phyloP scores from a whole-genome alignment of 1,140 invertebrate genomes.

The Spodoptera litura region DNA sequence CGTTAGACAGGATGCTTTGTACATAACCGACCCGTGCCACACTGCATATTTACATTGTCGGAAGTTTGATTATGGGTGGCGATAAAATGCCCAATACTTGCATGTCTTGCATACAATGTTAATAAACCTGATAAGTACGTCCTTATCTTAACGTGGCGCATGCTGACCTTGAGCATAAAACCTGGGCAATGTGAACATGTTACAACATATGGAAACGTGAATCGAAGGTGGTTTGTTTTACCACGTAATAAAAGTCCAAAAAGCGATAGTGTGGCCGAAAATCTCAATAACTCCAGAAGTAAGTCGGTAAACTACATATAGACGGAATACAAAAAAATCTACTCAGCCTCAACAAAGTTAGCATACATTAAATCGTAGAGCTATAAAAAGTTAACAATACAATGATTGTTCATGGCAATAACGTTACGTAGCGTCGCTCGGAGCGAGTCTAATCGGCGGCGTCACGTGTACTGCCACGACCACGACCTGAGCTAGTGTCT shows the following conservation, averaged over 20 bases:
- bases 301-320: too few relatives aligned
- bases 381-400: slow-evolving; percentile 15
- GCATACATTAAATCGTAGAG: neutral
- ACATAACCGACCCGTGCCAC: slow-evolving; percentile 6
- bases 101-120: too few relatives aligned
- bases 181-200: too few relatives aligned
- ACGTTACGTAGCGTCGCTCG: neutral
- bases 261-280: too few relatives aligned
- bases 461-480: slow-evolving; percentile 8
- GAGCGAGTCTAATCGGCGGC: neutral
- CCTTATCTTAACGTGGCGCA: too few relatives aligned
- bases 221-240: too few relatives aligned
- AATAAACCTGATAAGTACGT: too few relatives aligned
- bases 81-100: neutral
- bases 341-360: neutral
- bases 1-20: slow-evolving; percentile 3
- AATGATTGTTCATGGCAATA: slow-evolving; percentile 13
- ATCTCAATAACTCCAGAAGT: too few relatives aligned
- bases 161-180: too few relatives aligned
- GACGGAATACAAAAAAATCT: too few relatives aligned
- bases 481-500: neutral
- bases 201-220: too few relatives aligned
- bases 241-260: too few relatives aligned
- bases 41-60: slow-evolving; percentile 7
- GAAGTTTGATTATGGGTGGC: neutral